phyloP scores from a whole-genome alignment of 2,113 vertebrate genomes.

The Galbula dea region DNA sequence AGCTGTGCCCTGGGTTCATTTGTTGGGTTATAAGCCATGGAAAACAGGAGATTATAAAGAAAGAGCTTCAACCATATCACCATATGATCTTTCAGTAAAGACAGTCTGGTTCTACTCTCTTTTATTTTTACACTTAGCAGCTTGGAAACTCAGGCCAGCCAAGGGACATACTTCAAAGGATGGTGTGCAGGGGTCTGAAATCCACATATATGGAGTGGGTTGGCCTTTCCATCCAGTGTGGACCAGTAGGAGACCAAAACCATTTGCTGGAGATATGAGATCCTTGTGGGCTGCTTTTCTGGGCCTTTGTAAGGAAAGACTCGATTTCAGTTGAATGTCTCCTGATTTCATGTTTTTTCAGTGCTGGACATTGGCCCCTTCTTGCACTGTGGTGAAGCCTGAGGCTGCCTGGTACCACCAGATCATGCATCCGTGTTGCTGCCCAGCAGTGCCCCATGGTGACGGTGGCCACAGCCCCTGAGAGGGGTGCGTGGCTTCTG shows the following conservation, averaged over 20 bases:
- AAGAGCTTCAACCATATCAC: background rate
- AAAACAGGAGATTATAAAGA: background rate
- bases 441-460: background rate
- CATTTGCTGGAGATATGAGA: background rate
- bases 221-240: background rate
- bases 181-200: background rate
- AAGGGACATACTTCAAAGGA: background rate
- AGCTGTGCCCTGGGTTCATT: background rate
- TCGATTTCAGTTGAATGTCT: rapidly evolving
- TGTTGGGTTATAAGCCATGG: background rate
- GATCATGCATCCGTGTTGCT: background rate
- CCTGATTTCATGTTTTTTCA: background rate
- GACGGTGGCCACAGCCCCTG: background rate
- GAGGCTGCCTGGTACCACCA: background rate
- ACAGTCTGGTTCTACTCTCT: background rate
- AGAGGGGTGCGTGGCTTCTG: background rate
- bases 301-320: background rate
- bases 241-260: background rate
- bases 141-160: background rate
- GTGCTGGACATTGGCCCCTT: background rate
- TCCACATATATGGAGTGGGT: background rate
- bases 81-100: background rate
- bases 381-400: background rate
- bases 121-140: background rate
- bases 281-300: background rate